A percentile compares a stretch with the other conserved stretches of the same genome.
Evolutionary conservation across 2,888 invertebrate genomes (phyloP).

Genomic region (Watsonalla cultraria): DNA sequence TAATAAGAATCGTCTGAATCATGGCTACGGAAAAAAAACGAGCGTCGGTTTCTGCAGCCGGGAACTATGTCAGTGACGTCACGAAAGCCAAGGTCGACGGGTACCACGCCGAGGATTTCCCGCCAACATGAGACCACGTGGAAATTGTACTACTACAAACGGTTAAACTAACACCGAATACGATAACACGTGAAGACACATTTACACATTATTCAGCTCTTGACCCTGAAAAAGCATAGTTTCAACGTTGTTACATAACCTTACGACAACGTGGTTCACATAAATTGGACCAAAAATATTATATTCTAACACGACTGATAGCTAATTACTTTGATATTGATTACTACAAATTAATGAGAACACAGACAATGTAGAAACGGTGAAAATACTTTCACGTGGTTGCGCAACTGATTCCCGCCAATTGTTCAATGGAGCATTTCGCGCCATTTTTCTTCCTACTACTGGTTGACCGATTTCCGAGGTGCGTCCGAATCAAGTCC

Average conservation of each 20-base stretch:
- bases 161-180: constrained; percentile 7
- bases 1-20: constrained; percentile 40
- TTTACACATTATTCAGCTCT: constrained; percentile 4
- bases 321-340: constrained; percentile 13
- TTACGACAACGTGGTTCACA: constrained; percentile 18
- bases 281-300: background rate
- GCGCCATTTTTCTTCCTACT: constrained; percentile 60
- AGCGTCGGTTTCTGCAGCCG: constrained; percentile 54
- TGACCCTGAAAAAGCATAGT: constrained; percentile 11
- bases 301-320: background rate
- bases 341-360: constrained; percentile 9
- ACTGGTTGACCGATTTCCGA: constrained; percentile 43
- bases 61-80: constrained; percentile 76
- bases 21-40: constrained; percentile 39
- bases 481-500: constrained; percentile 26
- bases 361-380: constrained; percentile 3
- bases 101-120: constrained; percentile 51
- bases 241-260: constrained; percentile 14
- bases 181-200: constrained; percentile 4
- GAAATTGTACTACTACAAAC: constrained; percentile 13
- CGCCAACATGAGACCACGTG: constrained; percentile 63
- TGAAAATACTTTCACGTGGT: constrained; percentile 60
- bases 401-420: constrained; percentile 69
- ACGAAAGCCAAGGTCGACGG: constrained; percentile 66
- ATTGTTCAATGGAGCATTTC: constrained; percentile 68